Percentiles rank a stretch among this genome's conserved stretches.
Conservation (phyloP, 2,888 invertebrate species). For the Sinohyriopsis cumingii region DNA sequence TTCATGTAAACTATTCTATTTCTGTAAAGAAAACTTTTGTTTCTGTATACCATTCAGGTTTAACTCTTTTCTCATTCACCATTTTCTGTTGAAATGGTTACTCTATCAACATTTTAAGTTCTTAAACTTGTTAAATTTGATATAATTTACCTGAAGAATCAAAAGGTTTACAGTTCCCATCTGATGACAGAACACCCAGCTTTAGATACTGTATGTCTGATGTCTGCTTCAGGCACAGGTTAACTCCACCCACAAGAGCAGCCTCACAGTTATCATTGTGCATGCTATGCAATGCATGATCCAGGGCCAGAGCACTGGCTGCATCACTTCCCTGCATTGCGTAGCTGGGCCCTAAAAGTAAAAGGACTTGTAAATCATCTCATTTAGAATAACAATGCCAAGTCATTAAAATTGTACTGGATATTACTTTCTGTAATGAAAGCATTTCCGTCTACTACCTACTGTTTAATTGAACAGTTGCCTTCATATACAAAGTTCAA, state of each 20-base stretch:
- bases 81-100: too few species aligned
- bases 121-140: too few species aligned
- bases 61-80: too few species aligned
- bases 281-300: slow-evolving; percentile 76
- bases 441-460: too few species aligned
- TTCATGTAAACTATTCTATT: too few species aligned
- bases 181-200: slow-evolving; percentile 91
- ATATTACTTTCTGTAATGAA: too few species aligned
- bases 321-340: slow-evolving; percentile 98
- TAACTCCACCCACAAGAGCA: slow-evolving; percentile 93
- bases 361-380: background rate
- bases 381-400: background rate
- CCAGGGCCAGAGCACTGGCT: slow-evolving; percentile 92
- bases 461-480: too few species aligned
- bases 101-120: background rate
- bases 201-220: slow-evolving; percentile 93
- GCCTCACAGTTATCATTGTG: slow-evolving; percentile 88
- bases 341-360: slow-evolving; percentile 86
- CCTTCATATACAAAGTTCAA: too few species aligned
- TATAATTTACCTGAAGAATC: slow-evolving; percentile 74
- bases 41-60: too few species aligned
- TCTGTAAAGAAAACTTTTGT: too few species aligned
- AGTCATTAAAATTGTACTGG: too few species aligned
- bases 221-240: slow-evolving; percentile 90
- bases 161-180: slow-evolving; percentile 94